Evolutionary conservation across 1,140 invertebrate genomes (phyloP).

Genomic region (Odontomachus brunneus): DNA sequence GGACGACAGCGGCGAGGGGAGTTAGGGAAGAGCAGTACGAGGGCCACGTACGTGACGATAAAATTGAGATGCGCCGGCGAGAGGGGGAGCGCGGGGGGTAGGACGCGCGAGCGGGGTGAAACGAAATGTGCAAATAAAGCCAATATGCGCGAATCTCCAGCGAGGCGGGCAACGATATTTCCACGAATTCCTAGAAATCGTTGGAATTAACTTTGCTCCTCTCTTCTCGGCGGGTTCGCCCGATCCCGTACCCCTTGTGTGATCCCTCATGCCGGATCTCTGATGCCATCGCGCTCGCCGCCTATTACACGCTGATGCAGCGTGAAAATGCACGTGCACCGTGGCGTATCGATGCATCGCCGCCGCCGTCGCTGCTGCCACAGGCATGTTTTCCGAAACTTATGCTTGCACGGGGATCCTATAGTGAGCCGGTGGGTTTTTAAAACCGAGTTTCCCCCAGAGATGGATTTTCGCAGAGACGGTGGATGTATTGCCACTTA

Average conservation of each 20-base stretch:
- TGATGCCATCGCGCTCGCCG: constrained; percentile 10
- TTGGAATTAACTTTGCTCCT: constrained; percentile 77
- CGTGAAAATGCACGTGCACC: constrained; percentile 44
- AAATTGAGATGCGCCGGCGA: constrained; percentile 72
- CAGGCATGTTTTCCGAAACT: constrained; percentile 34
- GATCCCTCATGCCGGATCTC: constrained; percentile 38
- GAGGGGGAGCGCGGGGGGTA: constrained; percentile 42
- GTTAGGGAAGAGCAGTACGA: neutral
- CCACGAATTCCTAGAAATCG: constrained; percentile 71
- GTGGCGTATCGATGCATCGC: constrained; percentile 49
- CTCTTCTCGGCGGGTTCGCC: constrained; percentile 32
- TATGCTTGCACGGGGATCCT: neutral
- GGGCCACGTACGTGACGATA: constrained; percentile 64
- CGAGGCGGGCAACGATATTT: constrained; percentile 79
- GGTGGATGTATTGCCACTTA: constrained; percentile 47
- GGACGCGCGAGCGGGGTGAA: constrained; percentile 70
- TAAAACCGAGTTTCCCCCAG: constrained; percentile 43
- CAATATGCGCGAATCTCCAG: constrained; percentile 81
- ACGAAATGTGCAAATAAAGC: constrained; percentile 84
- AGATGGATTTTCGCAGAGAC: constrained; percentile 34
- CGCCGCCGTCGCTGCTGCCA: neutral
- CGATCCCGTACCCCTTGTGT: neutral
- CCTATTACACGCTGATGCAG: constrained; percentile 51
- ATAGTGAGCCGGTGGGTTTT: constrained; percentile 22
- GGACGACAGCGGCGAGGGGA: neutral